Evolutionary conservation across 2,113 vertebrate genomes (phyloP), one percentile per base, ranked within the genome.

Genomic region (Piaya cayana): DNA sequence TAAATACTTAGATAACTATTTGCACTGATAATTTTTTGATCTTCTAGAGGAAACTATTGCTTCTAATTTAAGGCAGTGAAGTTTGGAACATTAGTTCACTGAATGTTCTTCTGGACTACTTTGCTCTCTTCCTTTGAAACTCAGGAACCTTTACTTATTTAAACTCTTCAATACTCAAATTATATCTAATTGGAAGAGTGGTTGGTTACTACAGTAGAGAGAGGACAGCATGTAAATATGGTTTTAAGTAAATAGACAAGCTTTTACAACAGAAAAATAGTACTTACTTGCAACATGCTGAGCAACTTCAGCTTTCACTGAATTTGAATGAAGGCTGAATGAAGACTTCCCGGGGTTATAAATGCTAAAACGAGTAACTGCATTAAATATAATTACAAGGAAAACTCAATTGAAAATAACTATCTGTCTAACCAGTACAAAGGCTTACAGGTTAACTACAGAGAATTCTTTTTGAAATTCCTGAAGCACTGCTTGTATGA

Each of bases 261-360:
- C 42, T 67, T 86, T 39, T 84, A 84, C 43, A 85, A 27, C n/a
- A 77, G 80, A 45, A 91, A 84, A 89, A 59, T 30, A 55, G 29
- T 50, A 72, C 70, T 92, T 91, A 50, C 32, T 53, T 95, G 49
- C 70, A 89, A 67, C 68, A 63, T 82, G 82, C 87, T 77, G 87
- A 70, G 82, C 95, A 91, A 92, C 89, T 87, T 93, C 78, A 89
- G 15, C 59, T 87, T 92, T 95, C 27, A 34, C 82, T 88, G 76
- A 76, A 80, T 80, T 65, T 86, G 67, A 58, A 45, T 80, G 91
- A 93, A 86, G 59, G 69, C 22, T 93, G 81, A 91, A 60, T 68
- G 63, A 94, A 80, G 19, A 5, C 23, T 88, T 94, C 90, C 75
- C 0, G 6, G 50, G 67, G 68, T 91, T 96, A 80, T 87, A 93